These are phyloP conservation scores for Deroplatys truncata DNA, from an alignment of 2,888 invertebrate species.

Conservation along the genomic window DNA sequence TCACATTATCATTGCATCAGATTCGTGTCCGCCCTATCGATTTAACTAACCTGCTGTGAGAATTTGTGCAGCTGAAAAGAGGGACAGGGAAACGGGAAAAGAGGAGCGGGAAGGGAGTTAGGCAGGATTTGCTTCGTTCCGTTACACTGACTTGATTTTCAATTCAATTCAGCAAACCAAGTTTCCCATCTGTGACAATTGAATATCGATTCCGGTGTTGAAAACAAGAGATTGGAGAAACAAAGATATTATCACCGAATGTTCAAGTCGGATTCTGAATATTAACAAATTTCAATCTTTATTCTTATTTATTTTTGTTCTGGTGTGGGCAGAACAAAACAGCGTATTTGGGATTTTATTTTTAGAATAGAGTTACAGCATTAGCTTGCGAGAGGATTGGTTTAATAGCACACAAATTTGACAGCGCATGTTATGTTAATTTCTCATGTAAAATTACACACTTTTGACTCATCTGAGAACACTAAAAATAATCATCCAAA, in stretches of 20 bases:
- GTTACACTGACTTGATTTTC: slow-evolving; percentile 22
- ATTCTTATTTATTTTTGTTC: no score
- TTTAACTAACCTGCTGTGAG: slow-evolving; percentile 23
- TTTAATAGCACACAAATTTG: no score
- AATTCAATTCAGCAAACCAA: slow-evolving; percentile 22
- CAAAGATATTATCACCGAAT: background rate
- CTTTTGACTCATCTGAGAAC: no score
- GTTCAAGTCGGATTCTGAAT: background rate
- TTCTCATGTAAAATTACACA: no score
- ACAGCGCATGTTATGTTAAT: no score
- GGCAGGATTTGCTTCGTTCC: slow-evolving; percentile 27
- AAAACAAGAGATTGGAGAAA: background rate
- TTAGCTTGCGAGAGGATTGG: no score
- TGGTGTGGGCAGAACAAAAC: no score
- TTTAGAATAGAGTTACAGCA: no score
- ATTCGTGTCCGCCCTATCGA: slow-evolving; percentile 5
- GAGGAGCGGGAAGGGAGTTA: background rate
- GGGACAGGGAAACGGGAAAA: background rate
- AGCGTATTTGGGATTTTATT: no score
- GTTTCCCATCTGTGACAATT: slow-evolving; percentile 23
- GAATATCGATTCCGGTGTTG: background rate
- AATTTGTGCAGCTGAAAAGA: slow-evolving; percentile 24
- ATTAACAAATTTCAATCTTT: background rate
- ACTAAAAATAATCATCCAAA: no score
- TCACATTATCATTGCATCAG: background rate